Evolutionary conservation across 1,140 invertebrate genomes (phyloP), one percentile per base, ranked within the genome.

Genomic region (Drosophila littoralis): DNA sequence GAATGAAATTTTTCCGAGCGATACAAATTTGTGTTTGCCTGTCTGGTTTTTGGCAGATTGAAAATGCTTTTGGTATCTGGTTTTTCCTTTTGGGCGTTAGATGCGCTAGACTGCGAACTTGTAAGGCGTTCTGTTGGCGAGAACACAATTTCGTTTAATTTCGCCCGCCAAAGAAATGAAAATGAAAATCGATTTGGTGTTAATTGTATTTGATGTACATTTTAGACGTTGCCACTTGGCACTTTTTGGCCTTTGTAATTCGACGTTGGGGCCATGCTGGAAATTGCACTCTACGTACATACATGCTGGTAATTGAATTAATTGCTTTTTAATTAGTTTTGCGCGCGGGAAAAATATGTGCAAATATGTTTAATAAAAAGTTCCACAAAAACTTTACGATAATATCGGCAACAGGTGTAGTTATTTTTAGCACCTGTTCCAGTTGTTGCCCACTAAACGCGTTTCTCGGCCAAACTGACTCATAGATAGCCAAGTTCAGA

Each of bases 301-400:
- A 50, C 45, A 35, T 61, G 35, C 6, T 28, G 36, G 9, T 32
- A 42, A 33, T 36, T 32, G 35, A 75, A 80, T 70, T 84, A 83
- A 83, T 83, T 84, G 64, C 63, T 58, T 79, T 83, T 84, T 79
- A 83, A 84, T 84, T 84, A 84, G 81, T 69, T 73, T n/a, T 7
- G 38, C 43, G 52, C 43, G 45, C 43, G 54, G 54, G 17, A 15
- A 33, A 35, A 35, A 46, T 61, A 46, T 61, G 46, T 10, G 17
- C 40, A 4, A 6, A 52, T n/a, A 50, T 32, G 12, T 32, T 50
- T 50, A 28, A 50, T 7, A 48, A 48, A 28, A 22, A 58, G 45
- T 63, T 51, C 1, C 12, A n/a, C 10, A 32, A 50, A 15, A 61
- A 13, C 15, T 51, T 75, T 57, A 12, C 13, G 59, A 70, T 54